A percentile compares a stretch with the other conserved stretches of the same genome.
These are phyloP conservation scores for Eutrigla gurnardus DNA, from an alignment of 2,797 vertebrate genomes.

Conservation along the genomic window DNA sequence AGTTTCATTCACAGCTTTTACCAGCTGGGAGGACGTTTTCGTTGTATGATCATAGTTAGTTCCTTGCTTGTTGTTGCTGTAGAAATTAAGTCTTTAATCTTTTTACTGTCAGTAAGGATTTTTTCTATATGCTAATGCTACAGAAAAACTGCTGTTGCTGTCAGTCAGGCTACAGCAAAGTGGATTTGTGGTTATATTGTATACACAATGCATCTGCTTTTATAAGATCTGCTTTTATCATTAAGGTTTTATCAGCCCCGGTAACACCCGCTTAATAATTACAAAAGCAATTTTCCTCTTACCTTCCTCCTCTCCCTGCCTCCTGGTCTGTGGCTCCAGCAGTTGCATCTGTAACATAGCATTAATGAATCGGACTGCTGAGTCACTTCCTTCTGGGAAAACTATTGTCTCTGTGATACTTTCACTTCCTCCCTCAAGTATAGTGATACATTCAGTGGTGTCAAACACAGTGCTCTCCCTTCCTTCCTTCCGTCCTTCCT, in stretches of 20 bases:
- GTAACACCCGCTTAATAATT: slow-evolving; percentile 1
- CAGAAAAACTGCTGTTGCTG: neutral
- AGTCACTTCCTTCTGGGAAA: slow-evolving; percentile 50
- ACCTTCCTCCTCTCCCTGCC: slow-evolving; percentile 40
- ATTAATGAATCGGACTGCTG: slow-evolving; percentile 12
- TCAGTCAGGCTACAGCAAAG: neutral
- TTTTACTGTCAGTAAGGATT: neutral
- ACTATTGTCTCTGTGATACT: slow-evolving; percentile 30
- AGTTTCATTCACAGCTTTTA: neutral
- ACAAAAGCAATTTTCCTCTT: slow-evolving; percentile 35
- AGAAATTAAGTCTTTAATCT: neutral
- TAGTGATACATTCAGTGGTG: neutral
- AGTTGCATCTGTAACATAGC: slow-evolving; percentile 2
- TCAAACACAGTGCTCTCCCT: slow-evolving; percentile 4
- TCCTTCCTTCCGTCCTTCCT: neutral
- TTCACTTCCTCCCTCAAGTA: slow-evolving; percentile 27
- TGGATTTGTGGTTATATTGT: neutral
- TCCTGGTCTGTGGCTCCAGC: neutral
- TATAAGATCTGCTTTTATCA: neutral
- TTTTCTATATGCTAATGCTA: neutral
- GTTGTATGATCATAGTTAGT: neutral
- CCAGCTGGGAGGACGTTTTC: neutral
- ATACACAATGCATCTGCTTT: neutral
- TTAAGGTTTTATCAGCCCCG: neutral
- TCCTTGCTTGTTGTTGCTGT: slow-evolving; percentile 5